These are phyloP conservation scores for Catharus minimus DNA, from an alignment of 2,113 vertebrate species.

Conservation along the genomic window DNA sequence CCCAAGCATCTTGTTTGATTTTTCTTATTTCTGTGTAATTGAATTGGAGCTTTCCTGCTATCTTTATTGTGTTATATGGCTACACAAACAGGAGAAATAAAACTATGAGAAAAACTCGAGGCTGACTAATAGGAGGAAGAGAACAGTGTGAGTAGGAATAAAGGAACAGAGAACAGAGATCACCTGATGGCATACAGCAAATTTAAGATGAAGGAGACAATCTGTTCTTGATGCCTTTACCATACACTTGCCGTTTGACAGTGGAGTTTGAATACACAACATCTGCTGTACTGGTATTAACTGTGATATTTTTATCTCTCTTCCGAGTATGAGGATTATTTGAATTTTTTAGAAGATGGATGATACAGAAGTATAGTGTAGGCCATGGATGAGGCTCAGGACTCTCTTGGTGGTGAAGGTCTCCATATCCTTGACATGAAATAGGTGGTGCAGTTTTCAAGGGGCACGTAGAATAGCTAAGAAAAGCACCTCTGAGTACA, in stretches of 20 bases:
- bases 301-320: not conserved
- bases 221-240: not conserved
- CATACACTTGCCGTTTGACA: accelerated
- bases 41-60: not conserved
- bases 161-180: not conserved
- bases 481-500: not conserved
- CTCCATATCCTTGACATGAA: not conserved
- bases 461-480: not conserved
- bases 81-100: not conserved
- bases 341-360: not conserved
- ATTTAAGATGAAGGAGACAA: slow-evolving; percentile 9
- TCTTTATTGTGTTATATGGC: not conserved
- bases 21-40: not conserved
- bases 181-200: not conserved
- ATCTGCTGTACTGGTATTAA: not conserved
- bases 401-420: not conserved
- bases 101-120: not conserved
- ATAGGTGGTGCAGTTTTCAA: not conserved
- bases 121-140: not conserved
- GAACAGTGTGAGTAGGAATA: not conserved
- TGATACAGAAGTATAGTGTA: not conserved
- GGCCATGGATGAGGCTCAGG: not conserved
- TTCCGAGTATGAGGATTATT: not conserved
- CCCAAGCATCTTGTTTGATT: not conserved
- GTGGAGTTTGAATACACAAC: not conserved